Evolutionary conservation across 2,888 invertebrate genomes (phyloP), one percentile per base, ranked within the genome.

Genomic region (Linnaemya tessellans): DNA sequence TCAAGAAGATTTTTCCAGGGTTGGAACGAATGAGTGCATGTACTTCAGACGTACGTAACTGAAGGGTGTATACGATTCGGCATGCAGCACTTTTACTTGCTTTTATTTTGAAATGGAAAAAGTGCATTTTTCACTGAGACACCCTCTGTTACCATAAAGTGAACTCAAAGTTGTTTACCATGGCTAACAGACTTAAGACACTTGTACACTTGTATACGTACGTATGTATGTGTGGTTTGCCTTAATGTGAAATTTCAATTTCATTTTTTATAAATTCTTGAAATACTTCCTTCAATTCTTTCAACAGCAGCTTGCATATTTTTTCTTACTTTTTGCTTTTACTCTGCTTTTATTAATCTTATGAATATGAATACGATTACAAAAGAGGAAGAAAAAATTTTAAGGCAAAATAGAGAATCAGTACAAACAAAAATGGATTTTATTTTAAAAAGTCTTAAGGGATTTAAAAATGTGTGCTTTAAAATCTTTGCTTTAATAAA

Each of bases 231-330:
- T 2, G 13, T 46, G 46, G 13, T 13, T 64, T 30, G 30, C 30
- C 30, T n/a, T n/a, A n/a, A 49, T 49, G 13, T 38, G 15, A 22
- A 7, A 18, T 41, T 56, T 15, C 30, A 1, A 20, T n/a, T n/a
- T 58, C 4, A 9, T 5, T 67, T 56, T 46, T 30, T 18, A 22
- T 22, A 65, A 71, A 80, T 60, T 54, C 43, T 54, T 68, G 7
- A 43, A 75, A 81, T 64, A 56, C 46, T 64, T 56, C 35, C 25
- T 25, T 70, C 46, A 70, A 70, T 75, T 64, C 70, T 11, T 65
- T 56, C n/a, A 64, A 20, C 30, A 64, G 22, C 7, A 35, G 56
- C 46, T 51, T 56, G 71, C 10, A 15, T 25, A 22, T 35, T 56
- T 43, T 46, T 58, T 46, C 46, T n/a, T 56, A 30, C 20, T 15